These are phyloP conservation scores for Cisticola juncidis DNA, from an alignment of 2,113 vertebrate genomes.

Conservation along the genomic window DNA sequence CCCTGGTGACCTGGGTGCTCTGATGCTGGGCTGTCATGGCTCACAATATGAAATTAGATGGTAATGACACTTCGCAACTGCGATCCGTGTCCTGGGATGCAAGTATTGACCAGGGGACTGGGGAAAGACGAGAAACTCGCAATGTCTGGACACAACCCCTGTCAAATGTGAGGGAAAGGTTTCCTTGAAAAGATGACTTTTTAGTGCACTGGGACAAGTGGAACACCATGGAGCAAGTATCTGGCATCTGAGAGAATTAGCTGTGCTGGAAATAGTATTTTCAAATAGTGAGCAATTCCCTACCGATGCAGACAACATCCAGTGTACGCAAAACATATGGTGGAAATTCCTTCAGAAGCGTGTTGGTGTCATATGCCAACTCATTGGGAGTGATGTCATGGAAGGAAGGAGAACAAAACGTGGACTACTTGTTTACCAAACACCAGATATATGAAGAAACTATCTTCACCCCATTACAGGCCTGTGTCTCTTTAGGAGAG, in stretches of 20 bases:
- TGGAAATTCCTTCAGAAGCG: not conserved
- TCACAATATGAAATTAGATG: not conserved
- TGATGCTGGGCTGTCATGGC: not conserved
- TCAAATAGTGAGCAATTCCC: not conserved
- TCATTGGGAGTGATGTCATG: not conserved
- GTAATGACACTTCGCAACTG: not conserved
- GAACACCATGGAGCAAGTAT: not conserved
- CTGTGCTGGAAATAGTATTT: not conserved
- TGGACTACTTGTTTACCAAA: not conserved
- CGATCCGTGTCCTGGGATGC: not conserved
- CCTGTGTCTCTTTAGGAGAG: not conserved
- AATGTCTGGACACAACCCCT: not conserved
- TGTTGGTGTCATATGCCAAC: not conserved
- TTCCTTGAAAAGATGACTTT: not conserved
- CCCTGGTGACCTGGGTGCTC: not conserved
- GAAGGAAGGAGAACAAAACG: not conserved
- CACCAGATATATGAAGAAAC: not conserved
- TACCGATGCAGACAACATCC: not conserved
- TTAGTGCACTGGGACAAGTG: not conserved
- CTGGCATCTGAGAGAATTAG: not conserved
- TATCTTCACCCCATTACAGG: fast-evolving
- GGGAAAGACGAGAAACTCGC: not conserved
- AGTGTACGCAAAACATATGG: not conserved
- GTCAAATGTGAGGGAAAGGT: not conserved
- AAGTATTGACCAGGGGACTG: not conserved